phyloP scores from a whole-genome alignment of 2,797 vertebrate species.

The Kryptolebias ocellatus region DNA sequence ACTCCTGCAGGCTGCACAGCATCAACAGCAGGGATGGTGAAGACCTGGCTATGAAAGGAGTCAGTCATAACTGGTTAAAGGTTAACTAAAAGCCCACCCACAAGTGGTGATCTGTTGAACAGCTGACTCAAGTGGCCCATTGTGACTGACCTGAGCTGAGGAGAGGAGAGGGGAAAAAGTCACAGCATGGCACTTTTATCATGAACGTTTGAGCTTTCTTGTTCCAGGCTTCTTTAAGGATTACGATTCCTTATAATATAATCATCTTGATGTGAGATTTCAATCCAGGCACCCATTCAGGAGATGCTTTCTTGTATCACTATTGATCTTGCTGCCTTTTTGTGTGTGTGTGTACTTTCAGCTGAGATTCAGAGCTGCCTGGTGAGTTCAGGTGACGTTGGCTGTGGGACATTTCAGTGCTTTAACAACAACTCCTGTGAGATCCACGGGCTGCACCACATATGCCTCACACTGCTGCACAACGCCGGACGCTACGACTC shows the following conservation, averaged over 20 bases:
- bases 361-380: slow-evolving; percentile 95
- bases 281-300: not conserved
- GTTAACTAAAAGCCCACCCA: not conserved
- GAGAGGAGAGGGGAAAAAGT: not conserved
- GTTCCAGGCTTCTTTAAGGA: no score
- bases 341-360: slow-evolving; percentile 45
- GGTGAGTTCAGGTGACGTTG: slow-evolving; percentile 91
- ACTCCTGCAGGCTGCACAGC: slow-evolving; percentile 26
- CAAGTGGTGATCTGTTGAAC: not conserved
- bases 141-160: not conserved
- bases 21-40: slow-evolving; percentile 1
- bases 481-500: slow-evolving; percentile 95
- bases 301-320: not conserved
- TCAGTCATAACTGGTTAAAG: not conserved
- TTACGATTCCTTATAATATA: no score
- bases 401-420: slow-evolving; percentile 94
- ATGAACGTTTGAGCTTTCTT: no score
- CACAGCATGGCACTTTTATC: not conserved
- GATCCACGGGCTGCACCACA: slow-evolving; percentile 92
- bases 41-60: not conserved
- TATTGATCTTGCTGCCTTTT: no score
- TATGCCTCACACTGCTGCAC: slow-evolving; percentile 96
- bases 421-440: slow-evolving; percentile 97
- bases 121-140: not conserved
- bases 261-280: not conserved